Base-by-base conservation (phyloP, 1,140 invertebrate species). In the Ceratina australensis region DNA sequence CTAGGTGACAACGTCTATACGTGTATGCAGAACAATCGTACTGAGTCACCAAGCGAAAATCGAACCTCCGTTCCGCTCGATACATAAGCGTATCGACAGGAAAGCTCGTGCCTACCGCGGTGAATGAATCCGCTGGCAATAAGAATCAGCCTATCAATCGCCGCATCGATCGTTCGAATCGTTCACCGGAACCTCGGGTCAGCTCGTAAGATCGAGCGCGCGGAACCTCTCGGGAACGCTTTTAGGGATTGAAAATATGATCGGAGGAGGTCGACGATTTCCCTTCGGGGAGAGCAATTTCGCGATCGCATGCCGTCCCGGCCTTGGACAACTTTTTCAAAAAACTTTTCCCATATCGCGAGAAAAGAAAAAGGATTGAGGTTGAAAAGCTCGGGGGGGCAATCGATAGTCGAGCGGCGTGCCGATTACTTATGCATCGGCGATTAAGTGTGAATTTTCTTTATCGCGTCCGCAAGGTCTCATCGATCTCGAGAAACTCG, bases 51-150 rank as follows among this genome's bases (percentile, higher is more conserved):
- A 82, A 26, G 20, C 24, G 54, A 77, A 83, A 84, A 67, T 72
- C 76, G 66, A 79, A 83, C 47, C 61, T 24, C 28, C 28, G 28
- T 24, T 47, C 61, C 76, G 72, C 24, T 82, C 82, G 73, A 80
- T 83, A 75, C 63, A 47, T 47, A n/a, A n/a, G n/a, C n/a, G n/a
- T n/a, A n/a, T n/a, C n/a, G n/a, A n/a, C n/a, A n/a, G n/a, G n/a
- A n/a, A n/a, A n/a, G 63, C 33, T 42, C 33, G 63, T 65, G 63
- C 33, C 20, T 5, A 57, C 28, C 13, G 63, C 75, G 75, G 67
- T 79, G 77, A 78, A 83, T 80, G 77, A 83, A 82, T 71, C 72
- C 72, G 52, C 60, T 24, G 7, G 28, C 50, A 20, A 24, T 28
- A 72, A 72, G 49, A 28, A 50, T 28, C 15, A 15, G 0, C 5